phyloP scores from a whole-genome alignment of 2,888 invertebrate species.

The Flexamia atlantica region DNA sequence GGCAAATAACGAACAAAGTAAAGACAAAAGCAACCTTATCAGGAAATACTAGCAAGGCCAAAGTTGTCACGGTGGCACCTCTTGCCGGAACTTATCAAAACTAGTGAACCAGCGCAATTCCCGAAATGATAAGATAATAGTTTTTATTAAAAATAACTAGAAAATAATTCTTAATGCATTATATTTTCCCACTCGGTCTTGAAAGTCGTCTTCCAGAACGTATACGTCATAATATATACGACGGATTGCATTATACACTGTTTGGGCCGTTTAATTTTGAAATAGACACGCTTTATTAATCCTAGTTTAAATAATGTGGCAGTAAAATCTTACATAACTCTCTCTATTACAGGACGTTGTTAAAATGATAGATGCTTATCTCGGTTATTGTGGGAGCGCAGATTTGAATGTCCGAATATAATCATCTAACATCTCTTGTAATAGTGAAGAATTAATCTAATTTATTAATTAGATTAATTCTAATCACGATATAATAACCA shows the following conservation, averaged over 20 bases:
- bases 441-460: too few relatives aligned
- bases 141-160: too few relatives aligned
- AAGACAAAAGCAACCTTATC: not conserved
- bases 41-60: not conserved
- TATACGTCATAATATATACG: too few relatives aligned
- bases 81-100: not conserved
- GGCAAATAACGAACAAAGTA: not conserved
- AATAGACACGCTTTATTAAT: not conserved
- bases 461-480: too few relatives aligned
- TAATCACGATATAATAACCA: too few relatives aligned
- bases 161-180: too few relatives aligned
- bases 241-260: not conserved
- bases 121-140: not conserved
- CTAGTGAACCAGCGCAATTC: not conserved
- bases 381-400: not conserved
- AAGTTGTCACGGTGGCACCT: not conserved
- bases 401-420: not conserved
- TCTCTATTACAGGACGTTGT: conserved; percentile 19
- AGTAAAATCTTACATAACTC: not conserved
- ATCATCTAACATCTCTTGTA: too few relatives aligned
- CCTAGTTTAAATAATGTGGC: conserved; percentile 13
- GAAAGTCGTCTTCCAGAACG: too few relatives aligned
- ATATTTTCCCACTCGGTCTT: too few relatives aligned
- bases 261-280: not conserved
- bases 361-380: not conserved